A percentile compares a stretch with the other conserved stretches of the same genome.
These are phyloP conservation scores for Maconellicoccus hirsutus DNA, from an alignment of 1,140 invertebrate species.

Conservation along the genomic window DNA sequence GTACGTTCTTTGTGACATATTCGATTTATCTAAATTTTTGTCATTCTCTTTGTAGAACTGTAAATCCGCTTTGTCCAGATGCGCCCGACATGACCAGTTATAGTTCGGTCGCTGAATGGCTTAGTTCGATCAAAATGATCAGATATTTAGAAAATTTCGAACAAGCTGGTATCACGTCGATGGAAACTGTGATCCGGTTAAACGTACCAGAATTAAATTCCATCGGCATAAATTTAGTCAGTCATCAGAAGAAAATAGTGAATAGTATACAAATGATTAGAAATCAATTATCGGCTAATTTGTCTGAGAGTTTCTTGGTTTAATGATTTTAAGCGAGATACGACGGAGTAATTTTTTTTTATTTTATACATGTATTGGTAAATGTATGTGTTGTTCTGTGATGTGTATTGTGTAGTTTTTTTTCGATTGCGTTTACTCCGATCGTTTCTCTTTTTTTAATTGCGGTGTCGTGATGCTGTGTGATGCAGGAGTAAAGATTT, in stretches of 20 bases:
- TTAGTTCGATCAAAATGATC: conserved; percentile 92
- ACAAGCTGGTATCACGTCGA: conserved; percentile 65
- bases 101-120: conserved; percentile 85
- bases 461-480: too few relatives aligned
- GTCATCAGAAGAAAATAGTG: conserved; percentile 97
- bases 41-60: conserved; percentile 45
- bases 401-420: background rate
- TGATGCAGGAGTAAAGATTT: too few relatives aligned
- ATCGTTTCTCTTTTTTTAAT: too few relatives aligned
- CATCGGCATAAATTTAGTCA: conserved; percentile 87
- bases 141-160: conserved; percentile 89
- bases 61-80: conserved; percentile 76
- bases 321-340: conserved; percentile 35
- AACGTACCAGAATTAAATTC: conserved; percentile 83
- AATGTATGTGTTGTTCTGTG: background rate
- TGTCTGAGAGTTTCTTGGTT: conserved; percentile 83
- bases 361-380: too few relatives aligned
- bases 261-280: conserved; percentile 85
- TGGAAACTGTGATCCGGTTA: conserved; percentile 76
- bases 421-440: too few relatives aligned
- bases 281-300: conserved; percentile 73
- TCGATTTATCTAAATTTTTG: too few relatives aligned
- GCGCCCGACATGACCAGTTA: conserved; percentile 80
- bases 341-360: too few relatives aligned
- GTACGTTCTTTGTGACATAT: too few relatives aligned